A percentile compares a stretch with the other conserved stretches of the same genome.
These are phyloP conservation scores for Lasioglossum figueresi DNA, from an alignment of 2,888 invertebrate genomes.

Conservation along the genomic window DNA sequence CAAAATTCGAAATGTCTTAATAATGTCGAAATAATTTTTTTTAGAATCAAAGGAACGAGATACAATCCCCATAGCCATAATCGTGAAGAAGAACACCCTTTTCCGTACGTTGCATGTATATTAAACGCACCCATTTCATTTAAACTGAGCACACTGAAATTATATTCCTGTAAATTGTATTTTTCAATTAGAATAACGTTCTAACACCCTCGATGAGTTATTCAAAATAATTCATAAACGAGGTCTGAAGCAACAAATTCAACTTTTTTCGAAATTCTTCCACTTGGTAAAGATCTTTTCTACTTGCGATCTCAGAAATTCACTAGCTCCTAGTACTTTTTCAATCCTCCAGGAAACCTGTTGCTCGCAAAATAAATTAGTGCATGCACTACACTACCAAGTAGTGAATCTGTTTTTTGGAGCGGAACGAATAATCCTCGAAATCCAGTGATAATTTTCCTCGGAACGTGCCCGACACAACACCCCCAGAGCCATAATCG, in stretches of 20 bases:
- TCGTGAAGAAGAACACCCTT: neutral
- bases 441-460: neutral
- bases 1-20: no score
- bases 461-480: neutral
- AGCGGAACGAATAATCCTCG: neutral
- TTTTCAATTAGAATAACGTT: neutral
- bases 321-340: neutral
- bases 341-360: neutral
- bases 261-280: neutral
- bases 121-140: neutral
- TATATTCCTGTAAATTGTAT: neutral
- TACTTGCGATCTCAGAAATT: neutral
- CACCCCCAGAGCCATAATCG: conserved; percentile 19
- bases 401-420: neutral
- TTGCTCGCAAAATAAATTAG: neutral
- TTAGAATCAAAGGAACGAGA: neutral
- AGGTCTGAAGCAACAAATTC: neutral
- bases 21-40: no score
- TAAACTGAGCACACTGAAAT: neutral
- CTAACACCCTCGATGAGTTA: neutral
- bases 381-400: neutral
- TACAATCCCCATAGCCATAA: neutral
- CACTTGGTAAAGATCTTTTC: neutral
- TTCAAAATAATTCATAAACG: neutral
- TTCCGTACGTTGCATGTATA: neutral